Evolutionary conservation across 92 coral and sea anemone genomes (phyloP).

Genomic region (Phenganax subtilis): DNA sequence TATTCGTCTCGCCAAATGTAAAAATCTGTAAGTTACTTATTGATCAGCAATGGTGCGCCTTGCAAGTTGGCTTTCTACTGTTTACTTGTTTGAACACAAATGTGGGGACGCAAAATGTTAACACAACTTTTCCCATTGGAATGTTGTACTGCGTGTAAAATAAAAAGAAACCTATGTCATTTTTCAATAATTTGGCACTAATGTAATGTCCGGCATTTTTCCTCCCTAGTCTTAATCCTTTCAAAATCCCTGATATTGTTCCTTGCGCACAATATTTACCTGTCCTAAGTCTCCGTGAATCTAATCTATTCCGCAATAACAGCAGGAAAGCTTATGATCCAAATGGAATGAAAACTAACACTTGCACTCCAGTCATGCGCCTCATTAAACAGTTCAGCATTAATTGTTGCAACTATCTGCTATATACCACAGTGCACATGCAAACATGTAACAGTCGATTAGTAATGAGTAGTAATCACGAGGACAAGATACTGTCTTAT

Average conservation of each 20-base stretch:
- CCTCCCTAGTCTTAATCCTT: slow-evolving; percentile 37
- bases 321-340: slow-evolving; percentile 5
- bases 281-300: slow-evolving; percentile 28
- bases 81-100: neutral
- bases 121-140: neutral
- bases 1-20: too few relatives aligned
- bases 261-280: neutral
- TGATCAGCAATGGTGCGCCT: too few relatives aligned
- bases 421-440: neutral
- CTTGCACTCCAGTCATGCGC: neutral
- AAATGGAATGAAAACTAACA: slow-evolving; percentile 3
- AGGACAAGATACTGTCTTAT: too few relatives aligned
- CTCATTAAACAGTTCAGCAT: neutral
- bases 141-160: slow-evolving; percentile 4
- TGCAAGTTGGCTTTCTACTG: too few relatives aligned
- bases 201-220: slow-evolving; percentile 23
- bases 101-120: neutral
- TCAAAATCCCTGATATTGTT: slow-evolving; percentile 31
- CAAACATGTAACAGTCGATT: neutral
- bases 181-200: neutral
- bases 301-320: slow-evolving; percentile 35
- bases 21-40: too few relatives aligned
- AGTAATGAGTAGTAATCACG: too few relatives aligned
- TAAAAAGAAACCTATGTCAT: neutral
- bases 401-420: too few relatives aligned